phyloP scores from a whole-genome alignment of 2,888 invertebrate genomes.

The Ptilodon capucinus region DNA sequence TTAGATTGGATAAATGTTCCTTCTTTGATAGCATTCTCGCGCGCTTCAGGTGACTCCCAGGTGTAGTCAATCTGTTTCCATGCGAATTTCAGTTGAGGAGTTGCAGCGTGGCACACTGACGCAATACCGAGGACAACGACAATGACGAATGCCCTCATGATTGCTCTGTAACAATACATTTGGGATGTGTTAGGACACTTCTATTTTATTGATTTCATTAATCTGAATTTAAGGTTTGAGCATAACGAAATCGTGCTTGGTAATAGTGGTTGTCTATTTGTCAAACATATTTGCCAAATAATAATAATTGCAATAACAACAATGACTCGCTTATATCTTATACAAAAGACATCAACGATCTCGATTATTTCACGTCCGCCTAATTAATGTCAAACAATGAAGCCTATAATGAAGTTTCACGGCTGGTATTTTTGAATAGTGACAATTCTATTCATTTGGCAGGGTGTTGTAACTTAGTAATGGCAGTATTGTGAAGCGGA shows the following conservation, averaged over 20 bases:
- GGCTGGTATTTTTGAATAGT: slow-evolving; percentile 37
- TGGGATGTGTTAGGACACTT: not conserved
- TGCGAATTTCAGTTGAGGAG: slow-evolving; percentile 84
- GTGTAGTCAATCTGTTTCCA: slow-evolving; percentile 87
- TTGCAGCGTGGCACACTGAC: slow-evolving; percentile 62
- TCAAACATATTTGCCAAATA: not conserved
- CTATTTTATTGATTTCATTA: too few relatives aligned
- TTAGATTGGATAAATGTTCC: slow-evolving; percentile 84
- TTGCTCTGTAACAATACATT: slow-evolving; percentile 37
- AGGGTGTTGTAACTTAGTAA: slow-evolving; percentile 66
- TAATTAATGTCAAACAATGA: slow-evolving; percentile 14
- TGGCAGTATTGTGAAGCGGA: slow-evolving; percentile 67
- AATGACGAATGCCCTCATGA: slow-evolving; percentile 53
- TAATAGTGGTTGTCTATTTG: not conserved
- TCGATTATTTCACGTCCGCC: not conserved
- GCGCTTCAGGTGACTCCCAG: slow-evolving; percentile 84
- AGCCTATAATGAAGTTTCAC: slow-evolving; percentile 23
- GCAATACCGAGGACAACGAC: slow-evolving; percentile 52
- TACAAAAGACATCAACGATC: slow-evolving; percentile 2
- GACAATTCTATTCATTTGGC: slow-evolving; percentile 34
- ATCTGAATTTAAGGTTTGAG: too few relatives aligned
- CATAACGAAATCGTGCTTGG: too few relatives aligned
- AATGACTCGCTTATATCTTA: not conserved
- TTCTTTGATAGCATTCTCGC: slow-evolving; percentile 82
- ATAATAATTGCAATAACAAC: not conserved